Evolutionary conservation across 1,140 invertebrate species (phyloP).

Genomic region (Elymnias hypermnestra): DNA sequence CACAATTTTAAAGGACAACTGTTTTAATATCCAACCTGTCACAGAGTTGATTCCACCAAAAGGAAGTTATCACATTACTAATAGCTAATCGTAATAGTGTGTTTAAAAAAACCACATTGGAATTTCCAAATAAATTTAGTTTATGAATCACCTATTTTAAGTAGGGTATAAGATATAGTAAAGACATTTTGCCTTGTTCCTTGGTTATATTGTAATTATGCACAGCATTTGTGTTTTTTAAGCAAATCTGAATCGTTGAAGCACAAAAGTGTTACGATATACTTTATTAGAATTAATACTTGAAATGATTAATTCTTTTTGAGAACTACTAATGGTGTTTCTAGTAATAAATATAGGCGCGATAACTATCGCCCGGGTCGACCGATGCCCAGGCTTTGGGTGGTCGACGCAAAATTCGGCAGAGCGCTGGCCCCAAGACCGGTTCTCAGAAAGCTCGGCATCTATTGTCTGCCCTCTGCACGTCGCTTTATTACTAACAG

Average conservation of each 20-base stretch:
- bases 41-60: too few relatives aligned
- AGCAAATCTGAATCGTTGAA: neutral
- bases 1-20: too few relatives aligned
- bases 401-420: conserved; percentile 68
- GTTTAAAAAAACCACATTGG: too few relatives aligned
- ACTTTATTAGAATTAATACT: neutral
- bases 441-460: conserved; percentile 59
- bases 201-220: too few relatives aligned
- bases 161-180: too few relatives aligned
- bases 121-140: too few relatives aligned
- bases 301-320: neutral
- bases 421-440: conserved; percentile 53
- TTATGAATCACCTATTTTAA: too few relatives aligned
- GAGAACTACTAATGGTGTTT: conserved; percentile 31
- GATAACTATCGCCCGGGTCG: conserved; percentile 53
- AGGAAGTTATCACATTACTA: too few relatives aligned
- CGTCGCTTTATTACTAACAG: conserved; percentile 48
- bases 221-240: neutral
- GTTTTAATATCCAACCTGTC: too few relatives aligned
- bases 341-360: conserved; percentile 60
- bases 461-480: conserved; percentile 58
- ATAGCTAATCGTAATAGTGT: too few relatives aligned
- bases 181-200: too few relatives aligned
- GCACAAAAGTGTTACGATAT: neutral
- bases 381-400: conserved; percentile 39